These are phyloP conservation scores for Megalurothrips usitatus DNA, from an alignment of 2,888 invertebrate genomes.

Conservation along the genomic window DNA sequence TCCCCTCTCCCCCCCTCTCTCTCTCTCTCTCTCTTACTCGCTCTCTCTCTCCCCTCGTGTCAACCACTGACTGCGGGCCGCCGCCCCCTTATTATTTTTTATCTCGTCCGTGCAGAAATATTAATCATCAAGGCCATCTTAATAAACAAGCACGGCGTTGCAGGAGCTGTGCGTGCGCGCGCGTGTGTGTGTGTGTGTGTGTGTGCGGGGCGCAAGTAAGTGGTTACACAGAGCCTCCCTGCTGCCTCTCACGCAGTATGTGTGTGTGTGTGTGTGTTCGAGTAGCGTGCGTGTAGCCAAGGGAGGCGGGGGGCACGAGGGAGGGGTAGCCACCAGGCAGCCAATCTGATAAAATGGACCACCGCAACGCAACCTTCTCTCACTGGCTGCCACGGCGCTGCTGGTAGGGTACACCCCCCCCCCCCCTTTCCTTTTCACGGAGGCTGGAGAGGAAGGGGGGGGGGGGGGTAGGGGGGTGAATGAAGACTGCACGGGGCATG, in stretches of 20 bases:
- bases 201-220: neutral
- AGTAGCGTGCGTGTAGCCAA: neutral
- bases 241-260: neutral
- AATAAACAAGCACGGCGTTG: too few species aligned
- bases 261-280: neutral
- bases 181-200: too few species aligned
- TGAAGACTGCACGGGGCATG: conserved; percentile 1
- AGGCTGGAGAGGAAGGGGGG: neutral
- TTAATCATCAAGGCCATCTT: too few species aligned
- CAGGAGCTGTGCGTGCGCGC: too few species aligned
- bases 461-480: neutral
- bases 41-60: too few species aligned
- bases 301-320: neutral
- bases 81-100: too few species aligned
- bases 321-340: neutral
- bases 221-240: neutral
- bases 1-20: too few species aligned
- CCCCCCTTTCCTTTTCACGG: too few species aligned
- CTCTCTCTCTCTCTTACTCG: too few species aligned
- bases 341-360: conserved; percentile 19
- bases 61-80: too few species aligned
- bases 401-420: neutral
- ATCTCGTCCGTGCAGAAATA: too few species aligned
- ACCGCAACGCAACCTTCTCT: neutral
- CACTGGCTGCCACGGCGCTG: neutral